Percentiles rank a stretch among this genome's conserved stretches.
phyloP scores from a whole-genome alignment of 1,140 invertebrate genomes.

The Cyrtorhinus lividipennis region DNA sequence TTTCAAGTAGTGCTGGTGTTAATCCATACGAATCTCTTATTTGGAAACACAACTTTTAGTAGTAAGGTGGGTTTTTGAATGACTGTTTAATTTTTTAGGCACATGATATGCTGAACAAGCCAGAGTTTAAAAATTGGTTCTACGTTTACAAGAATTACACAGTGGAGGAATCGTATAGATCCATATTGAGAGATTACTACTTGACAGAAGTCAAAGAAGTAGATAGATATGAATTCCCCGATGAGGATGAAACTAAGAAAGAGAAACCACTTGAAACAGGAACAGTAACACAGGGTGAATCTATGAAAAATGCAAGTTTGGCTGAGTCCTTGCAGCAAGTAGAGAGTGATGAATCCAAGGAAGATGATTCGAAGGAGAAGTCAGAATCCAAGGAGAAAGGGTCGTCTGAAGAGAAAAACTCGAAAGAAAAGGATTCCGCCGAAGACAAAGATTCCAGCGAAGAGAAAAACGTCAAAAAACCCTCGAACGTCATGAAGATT shows the following conservation, averaged over 20 bases:
- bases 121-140: conserved; percentile 47
- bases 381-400: conserved; percentile 29
- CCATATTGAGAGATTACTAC: conserved; percentile 39
- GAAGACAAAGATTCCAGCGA: background rate
- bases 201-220: conserved; percentile 36
- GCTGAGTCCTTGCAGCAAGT: no score
- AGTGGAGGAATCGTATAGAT: conserved; percentile 40
- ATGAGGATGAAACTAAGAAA: background rate
- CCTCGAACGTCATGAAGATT: conserved; percentile 26
- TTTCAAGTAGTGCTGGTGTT: no score
- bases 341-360: background rate
- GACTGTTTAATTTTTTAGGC: conserved; percentile 15
- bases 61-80: background rate
- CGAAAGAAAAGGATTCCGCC: conserved; percentile 5
- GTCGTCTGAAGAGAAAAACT: conserved; percentile 26
- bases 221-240: conserved; percentile 14
- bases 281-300: no score
- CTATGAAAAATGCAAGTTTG: conserved; percentile 23
- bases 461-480: conserved; percentile 28
- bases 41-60: no score
- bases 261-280: background rate
- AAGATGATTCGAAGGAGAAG: no score
- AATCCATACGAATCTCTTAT: no score
- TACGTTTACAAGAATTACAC: conserved; percentile 47
- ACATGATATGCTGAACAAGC: conserved; percentile 30